Conservation (phyloP, 2,113 vertebrate species). For the Dunckerocampus dactyliophorus region DNA sequence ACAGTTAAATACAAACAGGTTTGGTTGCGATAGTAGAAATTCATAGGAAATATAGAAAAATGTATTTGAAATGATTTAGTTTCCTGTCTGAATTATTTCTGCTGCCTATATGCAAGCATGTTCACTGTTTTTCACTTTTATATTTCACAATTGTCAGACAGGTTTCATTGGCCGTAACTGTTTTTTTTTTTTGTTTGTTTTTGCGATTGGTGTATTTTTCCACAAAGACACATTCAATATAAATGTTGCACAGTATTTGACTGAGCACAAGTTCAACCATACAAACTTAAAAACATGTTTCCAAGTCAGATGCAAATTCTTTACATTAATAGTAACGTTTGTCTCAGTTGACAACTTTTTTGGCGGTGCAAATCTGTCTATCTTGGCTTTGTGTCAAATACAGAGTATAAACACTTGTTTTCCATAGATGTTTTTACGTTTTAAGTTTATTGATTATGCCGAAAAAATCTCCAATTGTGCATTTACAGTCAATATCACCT, state of each 20-base stretch:
- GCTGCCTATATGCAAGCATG: not conserved
- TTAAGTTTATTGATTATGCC: not conserved
- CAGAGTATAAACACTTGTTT: no score
- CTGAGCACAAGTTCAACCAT: not conserved
- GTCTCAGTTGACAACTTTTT: no score
- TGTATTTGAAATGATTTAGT: not conserved
- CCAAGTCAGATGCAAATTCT: not conserved
- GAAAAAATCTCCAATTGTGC: not conserved
- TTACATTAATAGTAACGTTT: not conserved
- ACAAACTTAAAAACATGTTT: not conserved
- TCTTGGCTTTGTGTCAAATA: no score
- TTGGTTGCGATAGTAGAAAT: not conserved
- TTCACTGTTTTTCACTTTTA: no score
- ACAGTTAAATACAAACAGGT: conserved; percentile 20
- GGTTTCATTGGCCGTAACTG: not conserved
- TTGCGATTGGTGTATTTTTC: not conserved
- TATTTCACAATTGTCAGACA: not conserved
- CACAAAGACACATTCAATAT: not conserved
- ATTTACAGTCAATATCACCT: not conserved
- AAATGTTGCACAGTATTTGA: not conserved
- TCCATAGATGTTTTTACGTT: no score
- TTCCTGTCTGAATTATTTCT: not conserved
- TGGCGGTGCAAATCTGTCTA: no score
- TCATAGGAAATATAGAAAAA: not conserved
- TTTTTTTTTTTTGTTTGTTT: not conserved